Conservation (phyloP, 2,113 vertebrate species). For the Pseudorhombus dupliciocellatus region DNA sequence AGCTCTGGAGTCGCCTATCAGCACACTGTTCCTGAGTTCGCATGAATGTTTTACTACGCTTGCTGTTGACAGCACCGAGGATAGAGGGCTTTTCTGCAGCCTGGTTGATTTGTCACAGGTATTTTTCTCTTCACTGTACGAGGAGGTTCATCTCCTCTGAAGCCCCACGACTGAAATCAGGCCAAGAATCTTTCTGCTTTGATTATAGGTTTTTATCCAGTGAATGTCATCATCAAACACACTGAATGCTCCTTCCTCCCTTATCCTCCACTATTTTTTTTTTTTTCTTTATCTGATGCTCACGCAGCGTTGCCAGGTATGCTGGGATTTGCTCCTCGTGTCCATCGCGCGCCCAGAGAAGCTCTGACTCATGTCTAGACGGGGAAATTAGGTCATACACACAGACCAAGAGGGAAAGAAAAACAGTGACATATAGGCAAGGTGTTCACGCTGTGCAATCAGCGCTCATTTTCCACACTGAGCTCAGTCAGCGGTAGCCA, state of each 20-base stretch:
- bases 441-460: slow-evolving; percentile 74
- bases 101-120: slow-evolving; percentile 33
- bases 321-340: background rate
- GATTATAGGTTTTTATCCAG: slow-evolving; percentile 35
- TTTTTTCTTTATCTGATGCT: slow-evolving; percentile 6
- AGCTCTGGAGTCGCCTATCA: slow-evolving; percentile 16
- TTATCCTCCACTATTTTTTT: background rate
- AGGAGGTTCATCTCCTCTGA: slow-evolving; percentile 16
- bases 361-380: slow-evolving; percentile 66
- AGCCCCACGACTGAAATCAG: slow-evolving; percentile 15
- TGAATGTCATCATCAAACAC: slow-evolving; percentile 40
- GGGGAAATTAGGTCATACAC: slow-evolving; percentile 51
- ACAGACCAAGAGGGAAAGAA: slow-evolving; percentile 40
- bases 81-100: slow-evolving; percentile 19
- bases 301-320: background rate
- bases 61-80: slow-evolving; percentile 7
- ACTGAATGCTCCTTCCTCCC: background rate
- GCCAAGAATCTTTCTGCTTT: slow-evolving; percentile 38
- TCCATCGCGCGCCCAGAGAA: background rate
- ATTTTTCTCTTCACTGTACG: slow-evolving; percentile 12
- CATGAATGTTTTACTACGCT: slow-evolving; percentile 25
- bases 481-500: slow-evolving; percentile 52
- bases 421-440: slow-evolving; percentile 55
- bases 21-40: slow-evolving; percentile 30
- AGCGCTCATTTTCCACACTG: slow-evolving; percentile 62